Evolutionary conservation across 2,888 invertebrate genomes (phyloP).

Genomic region (Eledone cirrhosa): DNA sequence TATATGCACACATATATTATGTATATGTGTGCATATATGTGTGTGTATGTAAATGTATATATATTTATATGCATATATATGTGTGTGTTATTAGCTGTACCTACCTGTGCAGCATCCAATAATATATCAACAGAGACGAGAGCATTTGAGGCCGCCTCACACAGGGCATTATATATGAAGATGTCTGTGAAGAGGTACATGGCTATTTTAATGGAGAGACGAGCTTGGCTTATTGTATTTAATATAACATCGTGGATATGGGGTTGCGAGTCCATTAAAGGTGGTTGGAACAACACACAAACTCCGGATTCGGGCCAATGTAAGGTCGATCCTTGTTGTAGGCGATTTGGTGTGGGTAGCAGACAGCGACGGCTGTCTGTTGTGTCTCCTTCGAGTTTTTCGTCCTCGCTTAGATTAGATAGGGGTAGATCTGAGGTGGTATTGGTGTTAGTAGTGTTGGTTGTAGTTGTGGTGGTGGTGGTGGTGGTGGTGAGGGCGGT

Average conservation of each 20-base stretch:
- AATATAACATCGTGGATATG: slow-evolving; percentile 18
- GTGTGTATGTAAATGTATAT: not conserved
- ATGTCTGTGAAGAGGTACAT: slow-evolving; percentile 20
- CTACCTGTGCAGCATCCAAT: slow-evolving; percentile 19
- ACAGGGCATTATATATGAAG: slow-evolving; percentile 16
- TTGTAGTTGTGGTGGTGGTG: no score
- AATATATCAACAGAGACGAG: not conserved
- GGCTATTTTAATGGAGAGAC: not conserved
- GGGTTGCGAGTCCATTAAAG: not conserved
- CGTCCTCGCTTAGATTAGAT: no score
- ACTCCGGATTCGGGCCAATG: not conserved
- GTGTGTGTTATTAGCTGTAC: not conserved
- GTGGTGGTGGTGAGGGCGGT: not conserved
- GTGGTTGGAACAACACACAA: slow-evolving; percentile 8
- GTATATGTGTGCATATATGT: no score
- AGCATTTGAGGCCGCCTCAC: not conserved
- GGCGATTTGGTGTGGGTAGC: no score
- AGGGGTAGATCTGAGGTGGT: no score
- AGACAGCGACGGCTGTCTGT: not conserved
- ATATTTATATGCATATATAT: not conserved
- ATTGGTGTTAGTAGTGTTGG: no score
- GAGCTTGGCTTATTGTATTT: not conserved
- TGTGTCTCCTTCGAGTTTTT: not conserved
- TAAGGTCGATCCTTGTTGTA: no score
- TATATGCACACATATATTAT: no score